Percentiles rank a stretch among this genome's conserved stretches.
These are phyloP conservation scores for Anser brachyrhynchus DNA, from an alignment of 2,113 vertebrate species.

Conservation along the genomic window DNA sequence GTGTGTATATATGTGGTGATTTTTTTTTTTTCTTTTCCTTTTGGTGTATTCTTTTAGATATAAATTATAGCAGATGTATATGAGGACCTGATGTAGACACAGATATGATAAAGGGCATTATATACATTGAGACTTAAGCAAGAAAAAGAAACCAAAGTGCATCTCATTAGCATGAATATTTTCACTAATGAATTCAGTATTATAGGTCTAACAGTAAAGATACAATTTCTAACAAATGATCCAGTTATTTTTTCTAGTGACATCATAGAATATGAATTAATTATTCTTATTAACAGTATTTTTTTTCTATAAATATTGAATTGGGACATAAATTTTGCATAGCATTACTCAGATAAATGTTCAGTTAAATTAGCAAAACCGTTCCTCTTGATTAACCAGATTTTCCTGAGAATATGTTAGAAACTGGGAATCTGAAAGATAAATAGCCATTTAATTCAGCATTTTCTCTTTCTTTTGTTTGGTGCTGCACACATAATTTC, in stretches of 20 bases:
- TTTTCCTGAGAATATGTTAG: background rate
- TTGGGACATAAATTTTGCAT: background rate
- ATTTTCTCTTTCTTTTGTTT: background rate
- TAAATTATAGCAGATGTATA: too few species aligned
- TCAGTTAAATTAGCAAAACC: background rate
- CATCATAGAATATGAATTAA: background rate
- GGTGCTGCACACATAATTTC: background rate
- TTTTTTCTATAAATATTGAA: background rate
- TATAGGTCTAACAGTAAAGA: background rate
- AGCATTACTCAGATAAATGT: background rate
- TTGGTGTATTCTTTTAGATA: too few species aligned
- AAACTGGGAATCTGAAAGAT: background rate
- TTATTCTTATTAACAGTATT: background rate
- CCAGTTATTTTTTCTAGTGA: background rate
- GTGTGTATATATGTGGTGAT: too few species aligned
- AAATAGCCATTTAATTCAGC: background rate
- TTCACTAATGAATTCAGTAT: too few species aligned
- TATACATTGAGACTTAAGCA: too few species aligned
- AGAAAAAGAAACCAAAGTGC: too few species aligned
- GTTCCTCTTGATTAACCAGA: background rate
- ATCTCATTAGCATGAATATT: too few species aligned
- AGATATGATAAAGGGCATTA: too few species aligned
- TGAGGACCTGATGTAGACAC: too few species aligned
- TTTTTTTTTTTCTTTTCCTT: too few species aligned
- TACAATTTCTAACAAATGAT: background rate